Percentiles rank a stretch among this genome's conserved stretches.
These are phyloP conservation scores for Streblospio benedicti DNA, from an alignment of 1,140 invertebrate genomes.

Conservation along the genomic window DNA sequence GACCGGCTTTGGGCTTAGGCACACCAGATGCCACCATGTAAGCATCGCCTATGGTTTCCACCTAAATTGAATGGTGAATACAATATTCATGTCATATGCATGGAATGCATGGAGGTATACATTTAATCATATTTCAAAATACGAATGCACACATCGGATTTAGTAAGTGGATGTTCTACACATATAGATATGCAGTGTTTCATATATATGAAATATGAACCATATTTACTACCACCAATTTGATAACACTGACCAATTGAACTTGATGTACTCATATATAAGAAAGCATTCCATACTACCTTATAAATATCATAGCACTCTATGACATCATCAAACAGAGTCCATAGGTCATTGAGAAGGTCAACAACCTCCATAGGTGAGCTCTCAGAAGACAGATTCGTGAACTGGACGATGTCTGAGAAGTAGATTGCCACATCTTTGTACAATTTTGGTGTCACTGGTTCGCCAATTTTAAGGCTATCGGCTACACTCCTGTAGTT, in stretches of 20 bases:
- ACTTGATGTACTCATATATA: too few species aligned
- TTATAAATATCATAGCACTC: constrained; percentile 94
- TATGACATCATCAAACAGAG: constrained; percentile 87
- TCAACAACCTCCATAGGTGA: constrained; percentile 61
- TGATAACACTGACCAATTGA: too few species aligned
- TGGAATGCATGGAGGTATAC: too few species aligned
- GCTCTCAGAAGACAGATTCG: constrained; percentile 63
- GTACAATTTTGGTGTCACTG: constrained; percentile 76
- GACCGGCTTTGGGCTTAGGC: constrained; percentile 51
- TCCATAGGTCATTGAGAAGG: constrained; percentile 86
- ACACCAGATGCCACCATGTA: constrained; percentile 78
- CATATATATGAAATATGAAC: too few species aligned
- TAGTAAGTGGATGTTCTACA: too few species aligned
- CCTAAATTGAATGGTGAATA: too few species aligned
- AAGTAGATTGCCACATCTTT: constrained; percentile 81
- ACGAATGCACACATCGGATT: too few species aligned
- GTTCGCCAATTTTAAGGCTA: constrained; percentile 71
- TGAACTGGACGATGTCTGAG: constrained; percentile 87
- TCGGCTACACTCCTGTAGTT: constrained; percentile 62
- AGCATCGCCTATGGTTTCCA: constrained; percentile 90
- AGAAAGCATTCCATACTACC: too few species aligned
- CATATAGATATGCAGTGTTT: too few species aligned
- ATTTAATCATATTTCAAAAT: too few species aligned
- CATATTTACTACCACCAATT: too few species aligned
- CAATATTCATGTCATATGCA: too few species aligned